These are phyloP conservation scores for Micropterix aruncella DNA, from an alignment of 2,888 invertebrate species.

Conservation along the genomic window DNA sequence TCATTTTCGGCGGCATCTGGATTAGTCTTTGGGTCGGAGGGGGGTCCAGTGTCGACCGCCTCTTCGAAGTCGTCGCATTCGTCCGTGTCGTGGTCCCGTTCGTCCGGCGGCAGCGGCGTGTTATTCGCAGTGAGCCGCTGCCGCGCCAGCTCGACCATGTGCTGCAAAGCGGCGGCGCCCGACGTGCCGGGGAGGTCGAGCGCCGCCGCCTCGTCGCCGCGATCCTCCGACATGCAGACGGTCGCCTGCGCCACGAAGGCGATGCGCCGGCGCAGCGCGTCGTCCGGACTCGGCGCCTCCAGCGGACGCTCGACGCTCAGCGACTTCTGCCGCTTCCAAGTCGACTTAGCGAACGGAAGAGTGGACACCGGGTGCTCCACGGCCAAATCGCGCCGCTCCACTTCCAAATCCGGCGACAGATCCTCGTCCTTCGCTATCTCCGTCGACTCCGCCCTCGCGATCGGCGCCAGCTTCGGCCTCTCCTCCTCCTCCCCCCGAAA, in stretches of 20 bases:
- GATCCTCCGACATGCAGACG: constrained; percentile 36
- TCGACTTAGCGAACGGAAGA: constrained; percentile 37
- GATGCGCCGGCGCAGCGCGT: constrained; percentile 32
- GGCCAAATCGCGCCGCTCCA: constrained; percentile 14
- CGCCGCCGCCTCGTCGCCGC: constrained; percentile 22
- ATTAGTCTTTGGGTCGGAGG: constrained; percentile 16
- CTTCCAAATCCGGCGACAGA: constrained; percentile 5
- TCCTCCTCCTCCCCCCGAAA: constrained; percentile 20
- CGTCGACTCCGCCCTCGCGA: constrained; percentile 11
- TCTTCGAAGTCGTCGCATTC: constrained; percentile 17
- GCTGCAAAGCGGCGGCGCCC: constrained; percentile 28
- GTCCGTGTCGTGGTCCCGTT: constrained; percentile 17
- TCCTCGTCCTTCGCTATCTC: not conserved
- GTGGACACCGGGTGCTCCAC: constrained; percentile 34
- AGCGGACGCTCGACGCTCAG: constrained; percentile 28
- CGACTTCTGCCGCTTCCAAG: constrained; percentile 28
- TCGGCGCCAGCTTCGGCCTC: constrained; percentile 16
- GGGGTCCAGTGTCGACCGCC: constrained; percentile 32
- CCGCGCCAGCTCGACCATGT: constrained; percentile 35
- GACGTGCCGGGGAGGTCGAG: constrained; percentile 11
- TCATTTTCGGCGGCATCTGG: constrained; percentile 11
- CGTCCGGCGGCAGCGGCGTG: constrained; percentile 25
- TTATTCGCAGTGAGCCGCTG: constrained; percentile 27
- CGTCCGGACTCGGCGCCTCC: constrained; percentile 33
- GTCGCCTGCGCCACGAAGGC: constrained; percentile 40